phyloP scores from a whole-genome alignment of 2,888 invertebrate genomes.

The Lycophotia porphyrea region DNA sequence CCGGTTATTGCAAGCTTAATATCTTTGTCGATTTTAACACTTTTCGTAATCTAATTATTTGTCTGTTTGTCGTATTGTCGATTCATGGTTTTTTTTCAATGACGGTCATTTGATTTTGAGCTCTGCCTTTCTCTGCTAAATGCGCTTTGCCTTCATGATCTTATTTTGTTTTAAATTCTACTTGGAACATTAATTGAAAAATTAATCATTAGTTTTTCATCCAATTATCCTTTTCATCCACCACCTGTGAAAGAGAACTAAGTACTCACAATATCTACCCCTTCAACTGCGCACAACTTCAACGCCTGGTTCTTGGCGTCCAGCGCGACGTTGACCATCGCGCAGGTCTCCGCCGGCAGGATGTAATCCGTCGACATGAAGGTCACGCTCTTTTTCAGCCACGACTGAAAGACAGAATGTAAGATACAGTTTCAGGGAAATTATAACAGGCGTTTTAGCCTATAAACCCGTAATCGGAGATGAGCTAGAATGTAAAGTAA shows the following conservation, averaged over 20 bases:
- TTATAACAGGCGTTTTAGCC: not conserved
- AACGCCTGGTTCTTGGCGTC: slow-evolving; percentile 99
- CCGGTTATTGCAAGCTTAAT: slow-evolving; percentile 1
- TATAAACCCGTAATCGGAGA: not conserved
- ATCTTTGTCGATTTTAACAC: not conserved
- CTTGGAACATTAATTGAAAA: slow-evolving; percentile 1
- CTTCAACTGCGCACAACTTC: slow-evolving; percentile 98
- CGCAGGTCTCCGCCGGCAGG: slow-evolving; percentile 99
- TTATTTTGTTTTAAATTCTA: slow-evolving; percentile 22
- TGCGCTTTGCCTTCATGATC: not conserved
- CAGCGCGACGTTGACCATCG: slow-evolving; percentile 99
- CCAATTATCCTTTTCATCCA: slow-evolving; percentile 30
- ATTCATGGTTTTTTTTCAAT: slow-evolving; percentile 11
- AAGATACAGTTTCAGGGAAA: not conserved
- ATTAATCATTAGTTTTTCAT: slow-evolving; percentile 23
- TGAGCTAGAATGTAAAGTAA: too few species aligned
- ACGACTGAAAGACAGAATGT: slow-evolving; percentile 91
- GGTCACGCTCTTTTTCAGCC: slow-evolving; percentile 97
- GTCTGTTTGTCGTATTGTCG: slow-evolving; percentile 25
- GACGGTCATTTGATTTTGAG: not conserved
- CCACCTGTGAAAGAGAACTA: slow-evolving; percentile 52
- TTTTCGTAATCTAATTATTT: slow-evolving; percentile 26
- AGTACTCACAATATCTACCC: slow-evolving; percentile 96
- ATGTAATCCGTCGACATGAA: slow-evolving; percentile 99
- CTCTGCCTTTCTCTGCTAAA: slow-evolving; percentile 24